Percentiles rank a stretch among this genome's conserved stretches.
Conservation (phyloP, 1,140 invertebrate genomes). For the Meloidogyne hapla region DNA sequence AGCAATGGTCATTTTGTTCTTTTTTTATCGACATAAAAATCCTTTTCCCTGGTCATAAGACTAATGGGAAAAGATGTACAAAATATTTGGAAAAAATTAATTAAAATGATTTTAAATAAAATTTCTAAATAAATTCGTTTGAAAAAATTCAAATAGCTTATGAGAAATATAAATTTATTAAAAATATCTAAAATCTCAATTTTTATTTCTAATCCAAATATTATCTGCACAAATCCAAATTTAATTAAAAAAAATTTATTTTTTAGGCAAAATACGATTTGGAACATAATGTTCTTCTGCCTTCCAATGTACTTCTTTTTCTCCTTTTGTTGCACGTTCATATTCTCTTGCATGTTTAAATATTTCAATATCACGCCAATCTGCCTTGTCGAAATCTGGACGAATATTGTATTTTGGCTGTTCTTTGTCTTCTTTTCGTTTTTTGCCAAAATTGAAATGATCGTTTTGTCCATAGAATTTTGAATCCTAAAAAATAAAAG, state of each 20-base stretch:
- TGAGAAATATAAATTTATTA: too few relatives aligned
- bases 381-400: constrained; percentile 63
- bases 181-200: too few relatives aligned
- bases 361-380: constrained; percentile 64
- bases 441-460: constrained; percentile 62
- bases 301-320: constrained; percentile 44
- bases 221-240: background rate
- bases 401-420: constrained; percentile 58
- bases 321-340: constrained; percentile 50
- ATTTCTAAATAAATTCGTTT: too few relatives aligned
- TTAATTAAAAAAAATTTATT: background rate
- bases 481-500: constrained; percentile 18
- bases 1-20: too few relatives aligned
- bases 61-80: too few relatives aligned
- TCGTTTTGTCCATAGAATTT: constrained; percentile 60
- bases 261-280: constrained; percentile 31
- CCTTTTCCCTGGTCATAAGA: too few relatives aligned
- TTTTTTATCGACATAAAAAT: too few relatives aligned
- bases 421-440: constrained; percentile 49
- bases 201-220: too few relatives aligned
- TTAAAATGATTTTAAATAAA: too few relatives aligned
- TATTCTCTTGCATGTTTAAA: constrained; percentile 55
- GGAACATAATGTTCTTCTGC: constrained; percentile 59
- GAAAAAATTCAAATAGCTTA: too few relatives aligned
- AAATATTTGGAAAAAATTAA: too few relatives aligned